phyloP scores from a whole-genome alignment of 2,113 vertebrate genomes.

The Thymallus thymallus region DNA sequence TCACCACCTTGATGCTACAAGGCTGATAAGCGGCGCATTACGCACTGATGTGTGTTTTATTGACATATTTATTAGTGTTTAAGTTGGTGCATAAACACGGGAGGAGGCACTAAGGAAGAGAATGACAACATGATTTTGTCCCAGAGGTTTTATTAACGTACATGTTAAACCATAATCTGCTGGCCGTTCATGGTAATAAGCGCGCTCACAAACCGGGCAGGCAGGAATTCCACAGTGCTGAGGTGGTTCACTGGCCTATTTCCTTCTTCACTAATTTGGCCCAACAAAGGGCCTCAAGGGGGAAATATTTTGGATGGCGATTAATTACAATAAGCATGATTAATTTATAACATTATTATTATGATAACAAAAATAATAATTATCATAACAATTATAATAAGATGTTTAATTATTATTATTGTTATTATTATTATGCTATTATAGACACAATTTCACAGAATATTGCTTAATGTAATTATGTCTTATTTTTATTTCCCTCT shows the following conservation, averaged over 20 bases:
- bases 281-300: slow-evolving; percentile 10
- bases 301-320: not conserved
- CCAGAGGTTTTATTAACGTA: slow-evolving; percentile 49
- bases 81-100: slow-evolving; percentile 15
- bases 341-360: not conserved
- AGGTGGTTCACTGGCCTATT: slow-evolving; percentile 24
- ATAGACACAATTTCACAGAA: not conserved
- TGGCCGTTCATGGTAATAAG: slow-evolving; percentile 19
- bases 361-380: not conserved
- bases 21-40: slow-evolving; percentile 55
- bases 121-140: slow-evolving; percentile 49
- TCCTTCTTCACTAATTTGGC: slow-evolving; percentile 17
- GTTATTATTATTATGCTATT: no score
- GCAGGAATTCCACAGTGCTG: slow-evolving; percentile 9
- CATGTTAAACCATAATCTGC: slow-evolving; percentile 39
- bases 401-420: not conserved
- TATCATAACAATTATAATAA: not conserved
- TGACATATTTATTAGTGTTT: slow-evolving; percentile 59
- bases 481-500: not conserved
- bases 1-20: slow-evolving; percentile 72
- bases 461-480: not conserved
- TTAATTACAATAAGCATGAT: slow-evolving; percentile 9
- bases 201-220: slow-evolving; percentile 15
- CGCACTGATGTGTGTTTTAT: slow-evolving; percentile 51
- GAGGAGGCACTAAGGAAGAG: slow-evolving; percentile 28